Percentiles rank a stretch among this genome's conserved stretches.
These are phyloP conservation scores for Drosophila tanythrix DNA, from an alignment of 2,888 invertebrate genomes.

Conservation along the genomic window DNA sequence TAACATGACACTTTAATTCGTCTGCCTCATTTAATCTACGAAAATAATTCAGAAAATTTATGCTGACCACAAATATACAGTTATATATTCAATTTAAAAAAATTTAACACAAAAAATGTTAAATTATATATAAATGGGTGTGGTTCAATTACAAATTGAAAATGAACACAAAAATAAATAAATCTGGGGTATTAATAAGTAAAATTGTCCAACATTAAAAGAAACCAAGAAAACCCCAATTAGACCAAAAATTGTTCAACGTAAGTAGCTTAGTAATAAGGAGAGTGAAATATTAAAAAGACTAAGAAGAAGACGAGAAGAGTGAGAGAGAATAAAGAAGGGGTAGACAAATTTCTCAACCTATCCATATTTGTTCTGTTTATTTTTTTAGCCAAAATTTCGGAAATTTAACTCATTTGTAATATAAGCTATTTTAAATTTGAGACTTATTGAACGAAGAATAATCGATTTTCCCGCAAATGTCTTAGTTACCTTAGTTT, in stretches of 20 bases:
- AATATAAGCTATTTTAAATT: no score
- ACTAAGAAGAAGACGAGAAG: neutral
- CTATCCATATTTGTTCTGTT: no score
- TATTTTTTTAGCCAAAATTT: no score
- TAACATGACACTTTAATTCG: neutral
- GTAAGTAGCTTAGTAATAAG: neutral
- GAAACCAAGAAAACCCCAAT: neutral
- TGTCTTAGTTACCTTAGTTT: neutral
- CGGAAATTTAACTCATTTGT: no score
- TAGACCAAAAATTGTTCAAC: neutral
- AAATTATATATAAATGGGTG: neutral
- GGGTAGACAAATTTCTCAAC: neutral
- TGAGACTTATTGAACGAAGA: neutral
- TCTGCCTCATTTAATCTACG: slow-evolving; percentile 2
- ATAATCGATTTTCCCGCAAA: neutral
- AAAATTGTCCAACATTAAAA: neutral
- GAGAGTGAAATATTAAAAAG: neutral
- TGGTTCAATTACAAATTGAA: neutral
- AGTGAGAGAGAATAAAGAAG: neutral
- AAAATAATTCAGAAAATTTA: neutral
- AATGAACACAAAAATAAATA: neutral
- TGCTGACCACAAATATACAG: neutral
- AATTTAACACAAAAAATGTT: neutral
- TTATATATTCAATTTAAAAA: neutral
- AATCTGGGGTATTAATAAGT: neutral